Evolutionary conservation across 2,888 invertebrate genomes (phyloP).

Genomic region (Myopa tessellatipennis): DNA sequence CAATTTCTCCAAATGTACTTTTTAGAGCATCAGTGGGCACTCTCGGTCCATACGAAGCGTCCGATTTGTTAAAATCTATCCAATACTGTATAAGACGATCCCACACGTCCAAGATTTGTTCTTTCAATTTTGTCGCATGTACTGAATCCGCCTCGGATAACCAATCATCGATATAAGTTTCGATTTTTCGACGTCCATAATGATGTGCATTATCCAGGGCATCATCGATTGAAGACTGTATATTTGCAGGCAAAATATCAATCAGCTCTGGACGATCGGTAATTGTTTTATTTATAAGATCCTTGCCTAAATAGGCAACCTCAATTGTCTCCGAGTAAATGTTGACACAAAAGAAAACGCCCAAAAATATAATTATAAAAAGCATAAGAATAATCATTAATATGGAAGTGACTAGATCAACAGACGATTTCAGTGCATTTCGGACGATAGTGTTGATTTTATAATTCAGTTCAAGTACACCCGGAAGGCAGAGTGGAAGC

Average conservation of each 20-base stretch:
- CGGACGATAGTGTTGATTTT: slow-evolving; percentile 75
- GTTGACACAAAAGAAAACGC: slow-evolving; percentile 79
- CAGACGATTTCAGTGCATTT: slow-evolving; percentile 76
- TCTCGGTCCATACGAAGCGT: slow-evolving; percentile 74
- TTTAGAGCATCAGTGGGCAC: slow-evolving; percentile 80
- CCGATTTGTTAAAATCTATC: slow-evolving; percentile 77
- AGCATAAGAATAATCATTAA: slow-evolving; percentile 89
- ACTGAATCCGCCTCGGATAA: slow-evolving; percentile 83
- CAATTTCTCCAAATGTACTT: slow-evolving; percentile 77
- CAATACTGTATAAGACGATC: slow-evolving; percentile 93
- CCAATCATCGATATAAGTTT: slow-evolving; percentile 83
- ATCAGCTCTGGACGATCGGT: slow-evolving; percentile 89
- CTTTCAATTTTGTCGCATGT: slow-evolving; percentile 85
- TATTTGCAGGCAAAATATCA: slow-evolving; percentile 78
- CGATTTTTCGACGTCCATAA: slow-evolving; percentile 91
- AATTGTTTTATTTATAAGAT: slow-evolving; percentile 87
- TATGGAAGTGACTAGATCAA: slow-evolving; percentile 88
- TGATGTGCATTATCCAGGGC: slow-evolving; percentile 93
- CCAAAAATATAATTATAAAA: slow-evolving; percentile 80
- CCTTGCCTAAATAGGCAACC: slow-evolving; percentile 87
- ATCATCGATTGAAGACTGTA: slow-evolving; percentile 80
- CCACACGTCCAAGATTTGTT: slow-evolving; percentile 91
- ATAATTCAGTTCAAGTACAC: slow-evolving; percentile 78
- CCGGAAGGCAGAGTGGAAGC: slow-evolving; percentile 81
- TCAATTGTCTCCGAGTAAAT: slow-evolving; percentile 95